These are phyloP conservation scores for Linhomoeus sp. DNA, from an alignment of 2,888 invertebrate genomes.

Conservation along the genomic window DNA sequence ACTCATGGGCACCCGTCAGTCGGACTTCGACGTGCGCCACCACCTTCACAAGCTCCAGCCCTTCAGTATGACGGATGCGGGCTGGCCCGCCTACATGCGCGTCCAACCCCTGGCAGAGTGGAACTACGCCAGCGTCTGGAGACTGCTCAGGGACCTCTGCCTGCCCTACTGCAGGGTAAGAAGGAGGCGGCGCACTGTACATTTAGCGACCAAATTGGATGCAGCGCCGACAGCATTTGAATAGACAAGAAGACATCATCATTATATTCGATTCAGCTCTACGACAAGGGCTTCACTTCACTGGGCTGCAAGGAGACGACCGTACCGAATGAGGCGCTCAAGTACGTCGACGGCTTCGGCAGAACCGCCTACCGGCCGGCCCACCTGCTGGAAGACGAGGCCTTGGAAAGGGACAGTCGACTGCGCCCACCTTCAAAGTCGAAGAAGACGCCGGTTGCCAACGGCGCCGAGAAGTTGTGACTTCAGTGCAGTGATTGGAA, in stretches of 20 bases:
- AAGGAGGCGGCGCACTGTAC: background rate
- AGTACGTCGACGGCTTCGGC: constrained; percentile 35
- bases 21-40: constrained; percentile 40
- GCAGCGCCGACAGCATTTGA: too few species aligned
- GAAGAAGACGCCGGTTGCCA: background rate
- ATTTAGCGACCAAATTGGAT: too few species aligned
- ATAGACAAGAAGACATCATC: too few species aligned
- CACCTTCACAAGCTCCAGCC: too few species aligned
- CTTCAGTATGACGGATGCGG: constrained; percentile 16
- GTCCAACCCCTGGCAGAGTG: constrained; percentile 49
- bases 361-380: constrained; percentile 47
- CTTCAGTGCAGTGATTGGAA: too few species aligned
- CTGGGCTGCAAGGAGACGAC: constrained; percentile 63
- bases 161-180: constrained; percentile 56
- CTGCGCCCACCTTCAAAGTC: background rate
- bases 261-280: constrained; percentile 42
- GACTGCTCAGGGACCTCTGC: constrained; percentile 51
- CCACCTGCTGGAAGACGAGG: constrained; percentile 43
- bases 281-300: constrained; percentile 74
- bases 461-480: background rate
- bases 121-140: constrained; percentile 77
- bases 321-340: constrained; percentile 51
- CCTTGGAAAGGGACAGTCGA: constrained; percentile 40
- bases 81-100: constrained; percentile 69
- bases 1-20: constrained; percentile 66